phyloP scores from a whole-genome alignment of 2,797 vertebrate species.

The Acrossocheilus wenchowensis region DNA sequence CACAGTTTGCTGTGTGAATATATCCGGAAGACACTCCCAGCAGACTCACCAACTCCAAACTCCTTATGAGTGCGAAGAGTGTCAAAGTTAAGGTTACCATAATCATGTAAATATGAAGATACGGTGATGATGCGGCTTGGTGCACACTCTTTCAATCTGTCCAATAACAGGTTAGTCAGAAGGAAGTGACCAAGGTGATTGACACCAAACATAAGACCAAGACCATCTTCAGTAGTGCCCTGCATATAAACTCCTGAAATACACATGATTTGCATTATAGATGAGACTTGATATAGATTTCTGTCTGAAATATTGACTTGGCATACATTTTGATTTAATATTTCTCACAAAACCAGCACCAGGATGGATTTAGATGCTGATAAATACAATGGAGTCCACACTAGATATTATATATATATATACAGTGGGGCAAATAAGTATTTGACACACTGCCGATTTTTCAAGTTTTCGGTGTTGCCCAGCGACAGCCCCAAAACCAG shows the following conservation, averaged over 20 bases:
- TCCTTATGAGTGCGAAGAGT: constrained; percentile 68
- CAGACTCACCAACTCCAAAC: constrained; percentile 58
- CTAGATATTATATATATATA: not conserved
- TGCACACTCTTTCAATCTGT: constrained; percentile 67
- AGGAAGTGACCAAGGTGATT: constrained; percentile 78
- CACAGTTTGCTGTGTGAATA: constrained; percentile 75
- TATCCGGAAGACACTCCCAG: not conserved
- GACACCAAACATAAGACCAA: constrained; percentile 74
- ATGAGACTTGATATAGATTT: not conserved
- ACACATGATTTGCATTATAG: not conserved
- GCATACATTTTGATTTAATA: not conserved
- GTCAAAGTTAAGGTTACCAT: constrained; percentile 70
- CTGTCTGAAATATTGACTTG: not conserved
- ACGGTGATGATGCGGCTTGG: constrained; percentile 71
- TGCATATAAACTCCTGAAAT: constrained; percentile 62
- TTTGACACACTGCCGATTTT: too few species aligned
- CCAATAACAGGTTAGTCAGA: constrained; percentile 72
- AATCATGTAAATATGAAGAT: constrained; percentile 62
- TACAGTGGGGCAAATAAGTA: too few species aligned
- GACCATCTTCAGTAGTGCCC: constrained; percentile 71
- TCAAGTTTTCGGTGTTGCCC: too few species aligned
- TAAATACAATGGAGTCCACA: not conserved
- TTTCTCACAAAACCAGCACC: not conserved
- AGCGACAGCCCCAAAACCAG: too few species aligned
- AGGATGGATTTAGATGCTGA: not conserved